Percentiles rank a stretch among this genome's conserved stretches.
Conservation (phyloP, 2,113 vertebrate species). For the Emydura subglobosa region DNA sequence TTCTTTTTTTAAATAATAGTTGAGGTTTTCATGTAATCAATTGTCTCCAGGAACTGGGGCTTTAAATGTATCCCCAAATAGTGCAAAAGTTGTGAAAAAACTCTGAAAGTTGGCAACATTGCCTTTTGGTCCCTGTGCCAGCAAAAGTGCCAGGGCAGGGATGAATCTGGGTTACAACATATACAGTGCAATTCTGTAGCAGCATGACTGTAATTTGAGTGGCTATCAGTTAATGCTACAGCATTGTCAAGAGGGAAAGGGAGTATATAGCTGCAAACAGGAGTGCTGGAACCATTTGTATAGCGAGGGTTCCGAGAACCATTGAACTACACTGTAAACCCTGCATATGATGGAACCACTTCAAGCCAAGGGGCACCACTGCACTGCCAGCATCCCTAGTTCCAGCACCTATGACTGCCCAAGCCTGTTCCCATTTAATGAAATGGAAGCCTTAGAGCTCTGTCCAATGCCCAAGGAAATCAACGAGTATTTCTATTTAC, state of each 20-base stretch:
- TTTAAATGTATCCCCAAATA: not conserved
- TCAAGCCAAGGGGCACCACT: no score
- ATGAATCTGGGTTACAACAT: not conserved
- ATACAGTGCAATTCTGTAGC: not conserved
- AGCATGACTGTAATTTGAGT: not conserved
- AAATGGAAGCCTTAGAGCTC: not conserved
- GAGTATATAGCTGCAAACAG: not conserved
- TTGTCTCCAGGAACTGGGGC: not conserved
- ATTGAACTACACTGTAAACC: not conserved
- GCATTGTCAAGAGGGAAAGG: not conserved
- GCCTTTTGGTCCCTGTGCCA: not conserved
- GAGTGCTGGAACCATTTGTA: not conserved
- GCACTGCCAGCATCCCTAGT: no score
- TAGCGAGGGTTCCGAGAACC: not conserved
- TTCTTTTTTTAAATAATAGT: not conserved
- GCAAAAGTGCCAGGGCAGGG: not conserved
- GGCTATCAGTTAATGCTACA: not conserved
- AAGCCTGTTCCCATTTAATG: not conserved
- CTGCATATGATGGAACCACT: no score
- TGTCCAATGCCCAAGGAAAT: not conserved
- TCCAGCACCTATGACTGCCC: not conserved
- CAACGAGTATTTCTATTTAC: accelerated
- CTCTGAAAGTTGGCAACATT: not conserved
- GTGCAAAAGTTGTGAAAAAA: not conserved
- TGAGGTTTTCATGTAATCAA: not conserved